These are phyloP conservation scores for Leptonema lineaticorne DNA, from an alignment of 1,140 invertebrate species.

Conservation along the genomic window DNA sequence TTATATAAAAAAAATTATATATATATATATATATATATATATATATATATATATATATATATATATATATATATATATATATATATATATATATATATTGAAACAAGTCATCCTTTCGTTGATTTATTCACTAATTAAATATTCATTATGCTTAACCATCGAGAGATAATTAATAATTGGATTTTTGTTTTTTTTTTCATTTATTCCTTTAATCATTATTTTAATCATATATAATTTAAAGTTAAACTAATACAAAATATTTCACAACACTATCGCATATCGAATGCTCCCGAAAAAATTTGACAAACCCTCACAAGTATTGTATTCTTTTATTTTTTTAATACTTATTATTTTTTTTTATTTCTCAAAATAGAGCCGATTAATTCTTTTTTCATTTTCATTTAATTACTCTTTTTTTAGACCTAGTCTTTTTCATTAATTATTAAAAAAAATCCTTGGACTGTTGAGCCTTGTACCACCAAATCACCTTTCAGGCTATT, in stretches of 20 bases:
- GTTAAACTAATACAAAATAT: constrained; percentile 34
- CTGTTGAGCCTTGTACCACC: constrained; percentile 27
- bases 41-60: no score
- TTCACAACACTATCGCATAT: constrained; percentile 35
- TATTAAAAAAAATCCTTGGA: constrained; percentile 21
- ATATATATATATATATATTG: no score
- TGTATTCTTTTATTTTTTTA: no score
- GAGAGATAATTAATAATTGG: constrained; percentile 33
- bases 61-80: no score
- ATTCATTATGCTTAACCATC: constrained; percentile 30
- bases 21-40: no score
- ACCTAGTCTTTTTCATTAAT: constrained; percentile 25
- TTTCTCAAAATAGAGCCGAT: constrained; percentile 28
- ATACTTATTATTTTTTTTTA: no score
- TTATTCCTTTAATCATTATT: no score
- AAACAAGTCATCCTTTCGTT: no score
- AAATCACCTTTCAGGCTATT: constrained; percentile 22
- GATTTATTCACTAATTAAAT: constrained; percentile 34
- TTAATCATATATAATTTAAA: constrained; percentile 31
- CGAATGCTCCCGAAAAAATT: constrained; percentile 34
- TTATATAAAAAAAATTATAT: no score
- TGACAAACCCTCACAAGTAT: constrained; percentile 32
- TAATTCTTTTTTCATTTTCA: no score
- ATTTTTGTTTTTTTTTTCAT: constrained; percentile 27
- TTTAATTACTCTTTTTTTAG: constrained; percentile 29